Evolutionary conservation across 2,888 invertebrate genomes (phyloP), one percentile per base, ranked within the genome.

Genomic region (Ophioninae sp.): DNA sequence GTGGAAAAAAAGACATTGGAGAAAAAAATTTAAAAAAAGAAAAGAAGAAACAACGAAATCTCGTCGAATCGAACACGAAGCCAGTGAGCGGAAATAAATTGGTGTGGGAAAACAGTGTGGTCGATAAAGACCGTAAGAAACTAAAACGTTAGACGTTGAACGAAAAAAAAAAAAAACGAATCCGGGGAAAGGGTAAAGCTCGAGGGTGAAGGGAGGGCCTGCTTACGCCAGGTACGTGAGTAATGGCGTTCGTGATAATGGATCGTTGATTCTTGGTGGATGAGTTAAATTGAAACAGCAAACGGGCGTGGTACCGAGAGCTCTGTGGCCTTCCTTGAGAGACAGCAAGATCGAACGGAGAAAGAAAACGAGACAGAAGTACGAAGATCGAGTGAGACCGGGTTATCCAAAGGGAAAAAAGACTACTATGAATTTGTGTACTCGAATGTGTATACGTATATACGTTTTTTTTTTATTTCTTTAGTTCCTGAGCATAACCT

Each of bases 211-310:
- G 61, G 77, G 81, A 75, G 81, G 77, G 79, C 77, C 82, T 82
- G 85, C 86, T 83, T 86, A 85, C 81, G 84, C 82, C 83, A 84
- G 86, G 85, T 85, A 84, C 85, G 81, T 86, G 86, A 86, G 79
- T 86, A 86, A 85, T 86, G 86, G 86, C 74, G 75, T 86, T 86
- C 85, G 86, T 86, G 86, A 86, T 86, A 86, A 86, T 86, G 86
- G 86, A 86, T 86, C 85, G 86, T 86, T 86, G 86, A 85, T 86
- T 86, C 81, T 79, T 67, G 59, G 67, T 70, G 83, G 84, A 86
- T 85, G 86, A 85, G 85, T 86, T 84, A 83, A 86, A 86, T 86
- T 86, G 86, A 85, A 86, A 86, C 86, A 86, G 86, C 85, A 86
- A 86, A 86, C 82, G 82, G 86, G 86, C 84, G 85, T 85, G 85